Percentiles rank a stretch among this genome's conserved stretches.
Evolutionary conservation across 35 echinoderm and acorn worm genomes (phyloP).

Genomic region (Hemicentrotus pulcherrimus): DNA sequence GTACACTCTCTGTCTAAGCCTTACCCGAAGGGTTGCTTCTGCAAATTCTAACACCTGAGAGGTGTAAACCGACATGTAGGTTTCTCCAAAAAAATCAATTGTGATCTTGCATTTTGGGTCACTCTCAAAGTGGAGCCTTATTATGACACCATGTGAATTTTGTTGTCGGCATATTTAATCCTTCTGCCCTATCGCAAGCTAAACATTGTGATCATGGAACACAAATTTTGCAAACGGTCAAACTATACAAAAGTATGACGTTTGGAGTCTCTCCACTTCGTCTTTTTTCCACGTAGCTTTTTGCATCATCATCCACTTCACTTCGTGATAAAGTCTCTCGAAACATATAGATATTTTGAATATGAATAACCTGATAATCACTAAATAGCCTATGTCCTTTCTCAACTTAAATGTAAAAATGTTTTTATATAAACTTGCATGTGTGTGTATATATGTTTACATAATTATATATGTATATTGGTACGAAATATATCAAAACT

Average conservation of each 20-base stretch:
- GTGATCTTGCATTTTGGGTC: neutral
- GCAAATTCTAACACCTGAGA: constrained; percentile 3
- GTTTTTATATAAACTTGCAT: too few species aligned
- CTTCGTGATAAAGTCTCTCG: too few species aligned
- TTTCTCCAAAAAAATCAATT: neutral
- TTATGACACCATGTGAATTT: neutral
- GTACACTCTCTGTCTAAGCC: neutral
- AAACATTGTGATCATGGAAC: neutral
- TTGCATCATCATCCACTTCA: too few species aligned
- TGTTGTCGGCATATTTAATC: neutral
- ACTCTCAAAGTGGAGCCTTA: neutral
- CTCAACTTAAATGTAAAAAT: too few species aligned
- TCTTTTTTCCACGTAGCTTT: too few species aligned
- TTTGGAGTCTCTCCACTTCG: too few species aligned
- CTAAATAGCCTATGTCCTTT: too few species aligned
- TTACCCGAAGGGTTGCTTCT: neutral
- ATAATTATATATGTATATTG: too few species aligned
- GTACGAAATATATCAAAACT: too few species aligned
- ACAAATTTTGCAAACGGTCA: neutral
- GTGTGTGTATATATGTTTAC: too few species aligned
- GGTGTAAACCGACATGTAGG: neutral
- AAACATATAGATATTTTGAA: too few species aligned
- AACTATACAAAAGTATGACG: neutral
- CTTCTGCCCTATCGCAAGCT: neutral
- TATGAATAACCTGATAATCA: too few species aligned